A percentile compares a stretch with the other conserved stretches of the same genome.
phyloP scores from a whole-genome alignment of 2,797 vertebrate species.

The Sebastes diaconus region DNA sequence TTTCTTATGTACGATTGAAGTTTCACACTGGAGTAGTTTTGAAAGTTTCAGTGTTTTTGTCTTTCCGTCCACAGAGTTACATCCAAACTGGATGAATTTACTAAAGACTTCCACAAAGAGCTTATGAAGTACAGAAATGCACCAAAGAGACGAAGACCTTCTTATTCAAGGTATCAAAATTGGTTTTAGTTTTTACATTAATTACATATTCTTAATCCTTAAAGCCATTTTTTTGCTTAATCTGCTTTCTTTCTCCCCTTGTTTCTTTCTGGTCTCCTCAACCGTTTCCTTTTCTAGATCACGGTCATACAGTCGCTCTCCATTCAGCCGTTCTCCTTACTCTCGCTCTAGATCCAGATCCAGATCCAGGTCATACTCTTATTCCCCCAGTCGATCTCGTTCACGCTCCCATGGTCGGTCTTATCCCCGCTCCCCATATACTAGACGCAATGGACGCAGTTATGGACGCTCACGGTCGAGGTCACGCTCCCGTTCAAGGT shows the following conservation, averaged over 20 bases:
- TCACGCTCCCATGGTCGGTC: conserved; percentile 91
- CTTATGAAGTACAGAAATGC: conserved; percentile 98
- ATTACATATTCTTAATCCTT: not conserved
- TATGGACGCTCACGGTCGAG: conserved; percentile 89
- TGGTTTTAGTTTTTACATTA: not conserved
- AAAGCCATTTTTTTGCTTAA: conserved; percentile 9
- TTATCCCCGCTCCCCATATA: conserved; percentile 91
- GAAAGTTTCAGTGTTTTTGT: not conserved
- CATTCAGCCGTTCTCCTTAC: conserved; percentile 92
- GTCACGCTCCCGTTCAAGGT: conserved; percentile 91
- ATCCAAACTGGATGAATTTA: conserved; percentile 99
- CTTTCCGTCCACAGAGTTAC: conserved; percentile 86
- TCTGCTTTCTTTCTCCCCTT: not conserved
- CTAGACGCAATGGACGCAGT: conserved; percentile 89
- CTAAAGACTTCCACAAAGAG: conserved; percentile 99
- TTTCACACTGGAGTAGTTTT: not conserved
- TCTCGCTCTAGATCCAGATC: conserved; percentile 88
- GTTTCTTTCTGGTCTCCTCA: not conserved
- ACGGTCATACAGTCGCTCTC: conserved; percentile 95
- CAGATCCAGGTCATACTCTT: conserved; percentile 91
- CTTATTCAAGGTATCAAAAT: conserved; percentile 89
- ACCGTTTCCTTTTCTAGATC: conserved; percentile 83
- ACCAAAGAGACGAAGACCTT: conserved; percentile 94
- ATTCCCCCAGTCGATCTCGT: conserved; percentile 89
- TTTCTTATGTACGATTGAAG: not conserved